Evolutionary conservation across 2,113 vertebrate species (phyloP).

Genomic region (Euleptes europaea): DNA sequence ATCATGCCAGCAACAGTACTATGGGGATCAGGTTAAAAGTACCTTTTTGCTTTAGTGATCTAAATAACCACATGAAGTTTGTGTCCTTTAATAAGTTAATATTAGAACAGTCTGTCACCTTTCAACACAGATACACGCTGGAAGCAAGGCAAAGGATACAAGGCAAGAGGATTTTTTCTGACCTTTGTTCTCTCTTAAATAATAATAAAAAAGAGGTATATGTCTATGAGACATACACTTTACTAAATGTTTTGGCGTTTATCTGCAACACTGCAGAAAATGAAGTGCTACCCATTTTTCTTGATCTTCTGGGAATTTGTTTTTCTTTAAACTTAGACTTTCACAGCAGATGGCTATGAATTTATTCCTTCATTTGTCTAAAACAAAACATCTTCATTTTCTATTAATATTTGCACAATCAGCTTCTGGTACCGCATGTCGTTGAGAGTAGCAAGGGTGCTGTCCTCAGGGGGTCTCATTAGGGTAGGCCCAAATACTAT

Average conservation of each 20-base stretch:
- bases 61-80: constrained; percentile 52
- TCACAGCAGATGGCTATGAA: constrained; percentile 54
- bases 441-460: constrained; percentile 91
- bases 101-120: constrained; percentile 68
- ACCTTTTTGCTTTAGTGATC: constrained; percentile 75
- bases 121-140: constrained; percentile 72
- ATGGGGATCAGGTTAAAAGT: constrained; percentile 36
- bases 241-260: constrained; percentile 71
- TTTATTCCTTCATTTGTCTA: constrained; percentile 67
- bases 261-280: constrained; percentile 73
- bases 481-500: constrained; percentile 97
- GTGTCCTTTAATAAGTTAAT: constrained; percentile 78
- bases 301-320: constrained; percentile 58
- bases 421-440: constrained; percentile 98
- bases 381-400: constrained; percentile 97
- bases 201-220: constrained; percentile 63
- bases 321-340: constrained; percentile 58
- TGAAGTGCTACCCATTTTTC: constrained; percentile 67
- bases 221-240: constrained; percentile 81
- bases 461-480: constrained; percentile 95
- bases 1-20: neutral
- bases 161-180: constrained; percentile 57
- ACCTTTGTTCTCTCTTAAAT: constrained; percentile 61
- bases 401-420: constrained; percentile 95
- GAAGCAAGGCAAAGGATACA: constrained; percentile 73